phyloP scores from a whole-genome alignment of 2,113 vertebrate species.

The Cathartes aura region DNA sequence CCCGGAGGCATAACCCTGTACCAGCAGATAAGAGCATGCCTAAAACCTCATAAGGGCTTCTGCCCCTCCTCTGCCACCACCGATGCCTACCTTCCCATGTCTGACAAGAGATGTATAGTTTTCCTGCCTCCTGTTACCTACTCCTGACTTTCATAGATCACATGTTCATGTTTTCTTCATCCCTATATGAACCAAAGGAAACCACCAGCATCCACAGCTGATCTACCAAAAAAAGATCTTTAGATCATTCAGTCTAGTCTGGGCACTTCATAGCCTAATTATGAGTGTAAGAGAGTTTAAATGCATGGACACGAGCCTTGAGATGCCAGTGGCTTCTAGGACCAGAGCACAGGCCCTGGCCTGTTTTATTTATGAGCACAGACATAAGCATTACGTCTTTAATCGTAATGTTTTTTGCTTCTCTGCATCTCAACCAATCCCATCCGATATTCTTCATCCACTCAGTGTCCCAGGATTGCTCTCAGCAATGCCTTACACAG shows the following conservation, averaged over 20 bases:
- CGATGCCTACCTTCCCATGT: not conserved
- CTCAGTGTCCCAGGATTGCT: not conserved
- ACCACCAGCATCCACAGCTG: not conserved
- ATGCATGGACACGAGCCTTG: not conserved
- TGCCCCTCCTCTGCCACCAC: not conserved
- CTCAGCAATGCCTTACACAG: not conserved
- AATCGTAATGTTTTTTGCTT: not conserved
- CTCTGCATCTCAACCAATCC: not conserved
- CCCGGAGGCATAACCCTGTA: not conserved
- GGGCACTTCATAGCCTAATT: not conserved
- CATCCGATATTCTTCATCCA: not conserved
- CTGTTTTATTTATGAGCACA: not conserved
- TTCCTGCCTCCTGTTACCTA: not conserved
- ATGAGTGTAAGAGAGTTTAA: not conserved
- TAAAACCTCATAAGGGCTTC: not conserved
- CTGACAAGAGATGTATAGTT: not conserved
- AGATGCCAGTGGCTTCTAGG: not conserved
- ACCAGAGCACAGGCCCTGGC: not conserved
- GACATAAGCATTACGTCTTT: not conserved
- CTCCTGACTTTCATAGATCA: not conserved
- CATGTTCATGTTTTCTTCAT: not conserved
- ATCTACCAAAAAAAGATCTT: not conserved
- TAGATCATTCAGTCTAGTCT: not conserved
- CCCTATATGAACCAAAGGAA: not conserved
- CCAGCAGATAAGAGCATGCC: not conserved